Evolutionary conservation across 2,888 invertebrate species (phyloP), one percentile per base, ranked within the genome.

Genomic region (Spatulosminthurus flaviceps): DNA sequence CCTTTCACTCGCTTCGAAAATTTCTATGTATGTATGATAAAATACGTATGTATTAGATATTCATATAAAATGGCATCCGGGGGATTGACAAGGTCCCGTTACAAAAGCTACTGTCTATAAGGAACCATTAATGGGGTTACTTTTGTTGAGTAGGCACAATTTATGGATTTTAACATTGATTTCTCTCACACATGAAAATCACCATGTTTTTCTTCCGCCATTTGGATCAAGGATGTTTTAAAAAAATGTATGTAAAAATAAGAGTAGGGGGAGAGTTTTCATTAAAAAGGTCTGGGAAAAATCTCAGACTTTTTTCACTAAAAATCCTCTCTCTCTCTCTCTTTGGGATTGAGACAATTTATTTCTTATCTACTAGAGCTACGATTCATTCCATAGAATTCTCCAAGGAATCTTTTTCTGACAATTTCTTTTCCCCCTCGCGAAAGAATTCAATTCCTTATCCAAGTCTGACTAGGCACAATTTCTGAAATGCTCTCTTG

Each of bases 121-220:
- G 51, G 16, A 51, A 51, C 16, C 51, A 51, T 51, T 51, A 51
- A 16, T 51, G 16, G 51, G 9, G 19, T n/a, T n/a, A n/a, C 16
- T 19, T 51, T 51, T 16, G 7, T n/a, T 51, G 51, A 51, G n/a
- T 16, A 13, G 16, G 16, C 51, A 51, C 9, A 51, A 51, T 51
- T 51, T 51, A 51, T 51, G n/a, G 51, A 51, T 51, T 51, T 51
- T 51, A 19, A 16, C 51, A 51, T 51, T 51, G 51, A 51, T 51
- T 51, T 51, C 51, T 19, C 1, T 51, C n/a, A 5, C 7, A 34
- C 4, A 34, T 9, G 34, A 34, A 34, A 34, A 34, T 34, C 9
- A 4, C 34, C 34, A 7, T 34, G 34, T 4, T 7, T 34, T 34
- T 34, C 9, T 34, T 9, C 34, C 34, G 5, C 34, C 34, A n/a